A percentile compares a stretch with the other conserved stretches of the same genome.
These are phyloP conservation scores for Thereva nobilitata DNA, from an alignment of 2,888 invertebrate species.

Conservation along the genomic window DNA sequence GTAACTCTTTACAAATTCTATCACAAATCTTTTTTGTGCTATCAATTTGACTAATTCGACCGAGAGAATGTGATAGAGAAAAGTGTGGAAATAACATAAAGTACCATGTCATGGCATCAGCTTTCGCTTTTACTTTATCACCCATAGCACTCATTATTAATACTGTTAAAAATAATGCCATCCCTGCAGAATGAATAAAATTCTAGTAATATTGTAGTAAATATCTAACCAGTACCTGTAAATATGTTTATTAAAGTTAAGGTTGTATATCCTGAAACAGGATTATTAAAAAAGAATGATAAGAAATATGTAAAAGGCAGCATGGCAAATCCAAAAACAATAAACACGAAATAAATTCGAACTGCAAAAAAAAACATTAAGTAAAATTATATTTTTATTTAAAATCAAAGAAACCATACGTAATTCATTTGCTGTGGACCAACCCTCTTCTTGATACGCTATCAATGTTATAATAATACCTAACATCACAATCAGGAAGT, in stretches of 20 bases:
- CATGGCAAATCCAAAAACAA: conserved; percentile 70
- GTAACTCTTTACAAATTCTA: conserved; percentile 55
- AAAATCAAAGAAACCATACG: conserved; percentile 37
- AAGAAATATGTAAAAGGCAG: conserved; percentile 70
- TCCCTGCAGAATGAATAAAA: conserved; percentile 62
- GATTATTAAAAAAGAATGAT: conserved; percentile 68
- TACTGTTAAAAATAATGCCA: conserved; percentile 72
- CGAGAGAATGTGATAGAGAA: conserved; percentile 61
- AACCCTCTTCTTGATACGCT: conserved; percentile 69
- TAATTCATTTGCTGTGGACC: conserved; percentile 47
- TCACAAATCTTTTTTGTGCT: conserved; percentile 48
- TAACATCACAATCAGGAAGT: conserved; percentile 70
- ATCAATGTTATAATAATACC: conserved; percentile 66
- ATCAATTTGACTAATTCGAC: conserved; percentile 52
- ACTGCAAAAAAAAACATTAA: conserved; percentile 41
- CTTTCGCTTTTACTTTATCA: conserved; percentile 64
- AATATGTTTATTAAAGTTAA: conserved; percentile 70
- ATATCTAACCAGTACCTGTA: conserved; percentile 58
- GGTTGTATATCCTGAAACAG: conserved; percentile 72
- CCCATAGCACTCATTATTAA: conserved; percentile 67
- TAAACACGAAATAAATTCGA: conserved; percentile 63
- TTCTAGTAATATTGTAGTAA: not conserved
- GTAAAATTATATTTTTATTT: not conserved
- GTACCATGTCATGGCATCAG: conserved; percentile 66
- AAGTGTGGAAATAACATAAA: conserved; percentile 75